A percentile compares a stretch with the other conserved stretches of the same genome.
phyloP scores from a whole-genome alignment of 2,113 vertebrate genomes.

The Onychostoma macrolepis region DNA sequence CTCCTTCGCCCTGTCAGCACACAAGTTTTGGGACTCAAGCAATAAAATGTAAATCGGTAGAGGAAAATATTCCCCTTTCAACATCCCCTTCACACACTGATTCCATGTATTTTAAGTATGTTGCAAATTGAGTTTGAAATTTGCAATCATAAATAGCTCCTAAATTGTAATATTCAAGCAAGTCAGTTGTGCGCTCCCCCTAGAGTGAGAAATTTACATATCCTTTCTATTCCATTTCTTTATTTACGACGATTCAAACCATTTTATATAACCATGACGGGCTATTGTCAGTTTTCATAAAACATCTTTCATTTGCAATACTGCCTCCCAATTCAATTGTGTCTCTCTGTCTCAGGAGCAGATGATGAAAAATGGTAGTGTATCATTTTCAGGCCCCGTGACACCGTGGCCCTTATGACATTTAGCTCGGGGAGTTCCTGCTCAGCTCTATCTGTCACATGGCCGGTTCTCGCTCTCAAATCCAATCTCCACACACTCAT shows the following conservation, averaged over 20 bases:
- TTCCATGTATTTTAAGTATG: constrained; percentile 23
- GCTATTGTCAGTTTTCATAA: constrained; percentile 55
- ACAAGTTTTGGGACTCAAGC: constrained; percentile 27
- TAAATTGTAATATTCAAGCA: constrained; percentile 28
- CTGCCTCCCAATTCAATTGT: constrained; percentile 51
- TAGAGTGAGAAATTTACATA: constrained; percentile 24
- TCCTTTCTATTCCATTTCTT: constrained; percentile 20
- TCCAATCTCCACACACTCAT: constrained; percentile 55
- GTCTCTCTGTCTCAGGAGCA: constrained; percentile 47
- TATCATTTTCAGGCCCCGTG: constrained; percentile 35
- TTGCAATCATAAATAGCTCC: constrained; percentile 14
- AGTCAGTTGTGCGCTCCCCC: constrained; percentile 20
- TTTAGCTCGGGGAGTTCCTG: constrained; percentile 49
- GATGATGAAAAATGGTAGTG: constrained; percentile 58
- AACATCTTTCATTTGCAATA: constrained; percentile 59
- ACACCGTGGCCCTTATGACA: constrained; percentile 59
- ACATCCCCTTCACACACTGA: not conserved
- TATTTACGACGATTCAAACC: constrained; percentile 33
- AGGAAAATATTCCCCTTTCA: not conserved
- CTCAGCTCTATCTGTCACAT: constrained; percentile 49
- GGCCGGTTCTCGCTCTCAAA: constrained; percentile 49
- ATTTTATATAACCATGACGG: constrained; percentile 39
- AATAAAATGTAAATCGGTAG: constrained; percentile 26
- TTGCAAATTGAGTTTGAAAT: constrained; percentile 15
- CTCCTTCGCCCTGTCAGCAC: constrained; percentile 48